Evolutionary conservation across 1,140 invertebrate species (phyloP).

Genomic region (Ostrea denselamellosa): DNA sequence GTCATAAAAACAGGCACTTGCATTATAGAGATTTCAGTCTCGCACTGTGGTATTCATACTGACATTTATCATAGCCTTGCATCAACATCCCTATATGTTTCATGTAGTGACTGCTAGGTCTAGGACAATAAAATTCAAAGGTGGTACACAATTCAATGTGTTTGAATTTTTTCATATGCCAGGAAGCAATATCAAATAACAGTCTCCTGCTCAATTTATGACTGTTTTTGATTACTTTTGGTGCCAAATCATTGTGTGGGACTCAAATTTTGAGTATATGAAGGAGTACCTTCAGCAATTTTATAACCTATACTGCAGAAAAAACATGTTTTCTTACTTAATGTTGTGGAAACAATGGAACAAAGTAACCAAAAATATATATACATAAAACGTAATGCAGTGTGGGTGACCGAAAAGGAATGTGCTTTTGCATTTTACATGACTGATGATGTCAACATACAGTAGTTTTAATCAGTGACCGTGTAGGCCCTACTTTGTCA

Average conservation of each 20-base stretch:
- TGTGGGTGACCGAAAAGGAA: not conserved
- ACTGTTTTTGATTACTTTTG: not conserved
- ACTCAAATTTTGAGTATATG: not conserved
- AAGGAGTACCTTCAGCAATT: constrained; percentile 20
- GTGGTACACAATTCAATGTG: constrained; percentile 19
- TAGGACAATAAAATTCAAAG: constrained; percentile 1
- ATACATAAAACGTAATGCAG: not conserved
- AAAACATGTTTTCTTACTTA: constrained; percentile 19
- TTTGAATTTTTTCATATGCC: constrained; percentile 34
- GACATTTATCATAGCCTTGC: constrained; percentile 7
- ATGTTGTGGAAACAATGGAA: not conserved
- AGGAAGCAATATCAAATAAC: constrained; percentile 20
- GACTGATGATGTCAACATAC: not conserved
- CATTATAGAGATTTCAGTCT: not conserved
- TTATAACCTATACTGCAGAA: constrained; percentile 10
- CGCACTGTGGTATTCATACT: not conserved
- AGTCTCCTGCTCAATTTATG: not conserved
- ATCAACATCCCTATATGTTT: not conserved
- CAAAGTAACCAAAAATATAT: not conserved
- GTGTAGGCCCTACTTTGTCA: not conserved
- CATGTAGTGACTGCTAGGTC: not conserved
- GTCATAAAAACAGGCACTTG: constrained; percentile 20
- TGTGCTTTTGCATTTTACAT: not conserved
- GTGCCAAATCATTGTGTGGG: constrained; percentile 3
- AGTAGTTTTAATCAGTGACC: not conserved